A percentile compares a stretch with the other conserved stretches of the same genome.
Evolutionary conservation across 2,797 vertebrate genomes (phyloP).

Genomic region (Phrynocephalus forsythii): DNA sequence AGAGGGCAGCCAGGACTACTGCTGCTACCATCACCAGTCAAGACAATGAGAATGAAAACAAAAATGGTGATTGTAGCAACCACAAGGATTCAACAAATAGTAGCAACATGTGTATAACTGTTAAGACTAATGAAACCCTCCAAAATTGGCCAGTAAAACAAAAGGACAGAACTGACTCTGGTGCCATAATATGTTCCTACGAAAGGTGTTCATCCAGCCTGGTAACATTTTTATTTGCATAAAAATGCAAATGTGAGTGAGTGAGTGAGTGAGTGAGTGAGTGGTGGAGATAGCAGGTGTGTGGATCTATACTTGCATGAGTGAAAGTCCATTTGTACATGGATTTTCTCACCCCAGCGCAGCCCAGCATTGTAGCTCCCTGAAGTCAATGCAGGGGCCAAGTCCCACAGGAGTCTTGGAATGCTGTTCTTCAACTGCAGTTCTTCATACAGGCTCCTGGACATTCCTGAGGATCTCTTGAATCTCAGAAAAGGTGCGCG

Average conservation of each 20-base stretch:
- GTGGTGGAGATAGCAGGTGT: not conserved
- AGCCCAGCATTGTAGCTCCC: too few species aligned
- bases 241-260: not conserved
- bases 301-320: not conserved
- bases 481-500: not conserved
- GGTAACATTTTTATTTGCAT: not conserved
- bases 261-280: too few species aligned
- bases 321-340: not conserved
- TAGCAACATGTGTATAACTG: too few species aligned
- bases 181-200: too few species aligned
- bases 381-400: not conserved
- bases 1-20: constrained; percentile 6
- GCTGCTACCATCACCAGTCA: too few species aligned
- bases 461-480: not conserved
- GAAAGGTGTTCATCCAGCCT: not conserved
- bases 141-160: not conserved
- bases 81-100: too few species aligned
- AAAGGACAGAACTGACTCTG: too few species aligned
- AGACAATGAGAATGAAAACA: too few species aligned
- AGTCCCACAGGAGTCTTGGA: not conserved
- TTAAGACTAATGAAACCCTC: not conserved
- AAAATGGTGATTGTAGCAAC: too few species aligned
- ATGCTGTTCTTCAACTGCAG: not conserved
- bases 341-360: not conserved
- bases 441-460: not conserved